Evolutionary conservation across 2,113 vertebrate species (phyloP).

Genomic region (Catharus fuscescens): DNA sequence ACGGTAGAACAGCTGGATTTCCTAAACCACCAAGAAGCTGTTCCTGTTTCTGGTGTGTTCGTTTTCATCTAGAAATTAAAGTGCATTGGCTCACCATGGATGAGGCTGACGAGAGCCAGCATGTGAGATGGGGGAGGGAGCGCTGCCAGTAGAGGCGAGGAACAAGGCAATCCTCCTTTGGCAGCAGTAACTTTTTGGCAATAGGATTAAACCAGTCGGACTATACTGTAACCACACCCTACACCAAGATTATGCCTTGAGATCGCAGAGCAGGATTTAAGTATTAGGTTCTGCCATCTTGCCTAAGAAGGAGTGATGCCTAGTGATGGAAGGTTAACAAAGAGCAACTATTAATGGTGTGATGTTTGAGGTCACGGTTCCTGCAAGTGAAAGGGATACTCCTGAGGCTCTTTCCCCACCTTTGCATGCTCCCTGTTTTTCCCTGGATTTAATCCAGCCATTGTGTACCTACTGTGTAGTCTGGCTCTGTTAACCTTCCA

Average conservation of each 20-base stretch:
- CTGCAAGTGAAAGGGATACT: not conserved
- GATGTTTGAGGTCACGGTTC: not conserved
- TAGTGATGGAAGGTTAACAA: not conserved
- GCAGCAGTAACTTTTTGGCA: conserved; percentile 17
- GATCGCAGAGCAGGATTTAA: not conserved
- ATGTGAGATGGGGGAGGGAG: not conserved
- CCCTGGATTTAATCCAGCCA: not conserved
- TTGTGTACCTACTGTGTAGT: not conserved
- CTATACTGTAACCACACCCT: conserved; percentile 20
- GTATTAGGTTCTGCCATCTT: not conserved
- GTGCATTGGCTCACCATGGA: fast-evolving
- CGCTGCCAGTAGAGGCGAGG: not conserved
- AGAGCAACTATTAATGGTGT: not conserved
- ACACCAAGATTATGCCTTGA: not conserved
- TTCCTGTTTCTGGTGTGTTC: not conserved
- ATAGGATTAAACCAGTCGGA: not conserved
- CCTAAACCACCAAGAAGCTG: not conserved
- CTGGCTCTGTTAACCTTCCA: not conserved
- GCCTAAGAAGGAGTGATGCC: not conserved
- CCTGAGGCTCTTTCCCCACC: not conserved
- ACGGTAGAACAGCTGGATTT: not conserved
- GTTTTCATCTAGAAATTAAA: not conserved
- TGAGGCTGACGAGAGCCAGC: not conserved
- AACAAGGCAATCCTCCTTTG: not conserved
- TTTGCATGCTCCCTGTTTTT: not conserved